Base-by-base conservation (phyloP, 2,113 vertebrate genomes). In the Acinonyx jubatus region DNA sequence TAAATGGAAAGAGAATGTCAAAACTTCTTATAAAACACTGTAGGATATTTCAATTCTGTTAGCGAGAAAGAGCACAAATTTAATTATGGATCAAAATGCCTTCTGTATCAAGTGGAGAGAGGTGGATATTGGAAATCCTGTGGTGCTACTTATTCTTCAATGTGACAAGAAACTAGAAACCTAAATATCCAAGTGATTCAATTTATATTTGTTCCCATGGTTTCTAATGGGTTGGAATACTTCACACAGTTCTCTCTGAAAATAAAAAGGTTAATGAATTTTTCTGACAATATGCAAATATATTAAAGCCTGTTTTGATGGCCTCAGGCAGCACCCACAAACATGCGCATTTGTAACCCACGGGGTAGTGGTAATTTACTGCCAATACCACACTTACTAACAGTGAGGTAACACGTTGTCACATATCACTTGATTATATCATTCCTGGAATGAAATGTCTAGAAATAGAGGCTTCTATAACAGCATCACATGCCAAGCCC, bases 221-320 rank as follows among this genome's bases (percentile, higher is more conserved):
- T 96, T 97, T 98, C 91, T 68, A 81, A 45, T 52, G 36, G 33
- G 66, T n/a, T 36, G 29, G 61, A 95, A 82, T 50, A 23, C 50
- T 96, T 38, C 89, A 27, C 23, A 90, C 91, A 80, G 73, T 85
- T 97, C 33, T 93, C 65, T 41, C 5, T 85, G 45, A 95, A 96
- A 93, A 78, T 89, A 91, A 80, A 93, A 97, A 97, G 98, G 96
- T 98, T 98, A 96, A 97, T 96, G 97, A 90, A 83, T 97, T 97
- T 78, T 98, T 88, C 79, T 93, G 93, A 79, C 94, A 96, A 73
- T 87, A 76, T 96, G 91, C 83, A 96, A 94, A 97, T 94, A 66
- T 65, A 41, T 71, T 80, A 45, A 97, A 89, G 50, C 25, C 78
- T 90, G 19, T 88, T 93, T 91, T 81, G 65, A 90, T 33, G 74